Conservation (phyloP, 1,140 invertebrate genomes). For the Orchestia grillus region DNA sequence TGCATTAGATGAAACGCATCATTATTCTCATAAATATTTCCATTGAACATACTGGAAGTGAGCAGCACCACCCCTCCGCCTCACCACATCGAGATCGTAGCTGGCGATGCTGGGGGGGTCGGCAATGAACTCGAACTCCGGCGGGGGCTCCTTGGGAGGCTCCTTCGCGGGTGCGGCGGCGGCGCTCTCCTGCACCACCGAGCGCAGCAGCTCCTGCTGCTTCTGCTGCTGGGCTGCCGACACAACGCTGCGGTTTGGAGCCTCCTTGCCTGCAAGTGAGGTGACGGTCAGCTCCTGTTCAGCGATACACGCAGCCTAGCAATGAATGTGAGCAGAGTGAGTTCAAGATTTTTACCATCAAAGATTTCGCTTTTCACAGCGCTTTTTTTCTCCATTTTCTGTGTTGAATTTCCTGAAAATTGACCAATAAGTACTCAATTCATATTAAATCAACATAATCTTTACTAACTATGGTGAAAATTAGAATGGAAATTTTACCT, state of each 20-base stretch:
- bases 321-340: no score
- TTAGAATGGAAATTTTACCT: no score
- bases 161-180: conserved; percentile 71
- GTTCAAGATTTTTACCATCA: background rate
- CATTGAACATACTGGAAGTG: no score
- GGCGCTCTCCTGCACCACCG: conserved; percentile 87
- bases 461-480: no score
- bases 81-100: conserved; percentile 85
- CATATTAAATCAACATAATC: background rate
- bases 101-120: conserved; percentile 99
- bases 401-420: background rate
- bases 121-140: conserved; percentile 97
- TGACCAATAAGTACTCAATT: background rate
- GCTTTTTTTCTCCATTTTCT: background rate
- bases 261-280: background rate
- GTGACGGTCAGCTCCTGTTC: background rate
- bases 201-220: conserved; percentile 87
- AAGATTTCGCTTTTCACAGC: background rate
- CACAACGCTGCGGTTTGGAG: conserved; percentile 70
- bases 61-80: background rate
- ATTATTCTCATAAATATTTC: no score
- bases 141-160: conserved; percentile 90
- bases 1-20: no score
- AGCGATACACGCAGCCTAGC: background rate
- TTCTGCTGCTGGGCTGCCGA: conserved; percentile 84